Base-by-base conservation (phyloP, 2,797 vertebrate species). In the Scomberomorus guttatus region DNA sequence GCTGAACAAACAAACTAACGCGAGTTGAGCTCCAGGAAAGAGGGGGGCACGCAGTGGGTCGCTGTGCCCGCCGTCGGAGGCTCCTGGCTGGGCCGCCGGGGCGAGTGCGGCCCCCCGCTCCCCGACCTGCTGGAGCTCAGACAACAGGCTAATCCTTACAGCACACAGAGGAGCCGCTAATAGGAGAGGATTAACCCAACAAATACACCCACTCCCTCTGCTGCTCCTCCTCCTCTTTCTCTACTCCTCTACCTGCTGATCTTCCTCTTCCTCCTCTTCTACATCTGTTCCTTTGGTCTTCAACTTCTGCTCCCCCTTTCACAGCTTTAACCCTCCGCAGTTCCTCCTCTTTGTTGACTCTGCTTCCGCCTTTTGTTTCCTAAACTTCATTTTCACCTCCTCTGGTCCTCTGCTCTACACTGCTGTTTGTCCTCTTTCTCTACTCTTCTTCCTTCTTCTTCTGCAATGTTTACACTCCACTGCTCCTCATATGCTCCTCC, bases 71-170 rank as follows among this genome's bases (percentile, higher is more conserved):
- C 59, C 1, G 66, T 66, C 11, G 17, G 84, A 76, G 80, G 63
- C 75, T 78, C 75, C 60, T 51, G 24, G 54, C 76, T 22, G 84
- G 86, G 78, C 37, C n/a, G 57, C 46, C 10, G 13, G 44, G 58
- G 72, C 54, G 18, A 52, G 48, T 14, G n/a, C 4, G 8, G 52
- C 58, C 75, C 80, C 84, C 61, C 61, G 54, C 74, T 77, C 85
- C 75, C 73, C 55, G 88, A 89, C 91, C 91, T 66, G 77, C 85
- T 66, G 81, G 79, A 87, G 87, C 85, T 89, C 83, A 87, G 71
- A 91, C 81, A 81, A 85, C 84, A 81, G 82, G 82, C 82, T 92
- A 90, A 92, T 91, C 89, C 89, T 90, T 61, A 77, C 87, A 80
- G 81, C 86, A 89, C 87, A 91, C 91, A 86, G 81, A 88, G 87